phyloP scores from a whole-genome alignment of 2,888 invertebrate genomes.

The Coenonympha glycerion region DNA sequence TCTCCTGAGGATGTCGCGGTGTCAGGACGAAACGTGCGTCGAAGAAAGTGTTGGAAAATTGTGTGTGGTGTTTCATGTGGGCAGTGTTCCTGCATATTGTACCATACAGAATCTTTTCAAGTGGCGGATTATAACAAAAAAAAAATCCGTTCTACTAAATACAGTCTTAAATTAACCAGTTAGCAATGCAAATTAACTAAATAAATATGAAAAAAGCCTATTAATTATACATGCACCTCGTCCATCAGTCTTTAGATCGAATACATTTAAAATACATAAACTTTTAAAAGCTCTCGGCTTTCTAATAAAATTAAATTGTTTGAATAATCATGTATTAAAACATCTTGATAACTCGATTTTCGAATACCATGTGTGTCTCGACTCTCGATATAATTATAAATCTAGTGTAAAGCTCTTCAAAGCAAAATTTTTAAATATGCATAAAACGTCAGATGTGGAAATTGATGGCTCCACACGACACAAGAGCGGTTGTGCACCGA shows the following conservation, averaged over 20 bases:
- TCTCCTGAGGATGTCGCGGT: too few relatives aligned
- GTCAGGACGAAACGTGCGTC: too few relatives aligned
- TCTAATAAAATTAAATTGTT: slow-evolving; percentile 2
- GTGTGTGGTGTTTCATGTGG: too few relatives aligned
- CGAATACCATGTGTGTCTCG: slow-evolving; percentile 39
- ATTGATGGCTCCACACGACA: slow-evolving; percentile 57
- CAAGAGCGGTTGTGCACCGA: too few relatives aligned
- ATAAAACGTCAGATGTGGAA: slow-evolving; percentile 68
- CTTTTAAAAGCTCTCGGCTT: neutral
- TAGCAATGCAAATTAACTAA: neutral
- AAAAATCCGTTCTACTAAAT: too few relatives aligned
- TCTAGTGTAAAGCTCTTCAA: slow-evolving; percentile 62
- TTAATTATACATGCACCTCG: slow-evolving; percentile 5
- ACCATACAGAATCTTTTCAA: too few relatives aligned
- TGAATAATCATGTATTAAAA: too few relatives aligned
- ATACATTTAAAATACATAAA: neutral
- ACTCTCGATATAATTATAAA: slow-evolving; percentile 57
- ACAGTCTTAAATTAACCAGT: too few relatives aligned
- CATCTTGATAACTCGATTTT: too few relatives aligned
- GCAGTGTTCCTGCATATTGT: too few relatives aligned
- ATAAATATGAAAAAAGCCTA: neutral
- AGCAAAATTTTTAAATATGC: slow-evolving; percentile 71
- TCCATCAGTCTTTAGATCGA: slow-evolving; percentile 1
- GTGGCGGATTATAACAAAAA: too few relatives aligned
- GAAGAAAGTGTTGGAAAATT: too few relatives aligned